A percentile compares a stretch with the other conserved stretches of the same genome.
Conservation (phyloP, 23 tunicate species). For the Pegea sp. region DNA sequence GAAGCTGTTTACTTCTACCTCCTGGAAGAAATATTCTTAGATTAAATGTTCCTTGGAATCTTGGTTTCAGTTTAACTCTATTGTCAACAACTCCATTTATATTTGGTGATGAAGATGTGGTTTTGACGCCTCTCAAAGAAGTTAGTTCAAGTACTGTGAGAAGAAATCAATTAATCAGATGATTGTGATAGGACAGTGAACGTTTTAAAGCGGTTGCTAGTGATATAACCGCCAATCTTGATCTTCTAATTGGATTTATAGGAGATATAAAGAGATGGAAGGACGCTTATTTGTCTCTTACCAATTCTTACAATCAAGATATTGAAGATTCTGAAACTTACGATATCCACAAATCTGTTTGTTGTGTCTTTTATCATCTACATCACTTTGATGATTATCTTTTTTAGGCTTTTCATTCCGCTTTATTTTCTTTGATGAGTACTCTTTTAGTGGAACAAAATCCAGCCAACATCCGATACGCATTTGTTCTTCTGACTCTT, state of each 20-base stretch:
- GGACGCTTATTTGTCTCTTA: constrained; percentile 10
- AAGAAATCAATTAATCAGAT: too few species aligned
- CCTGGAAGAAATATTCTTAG: constrained; percentile 68
- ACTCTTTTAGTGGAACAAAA: too few species aligned
- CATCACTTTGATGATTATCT: too few species aligned
- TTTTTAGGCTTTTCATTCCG: background rate
- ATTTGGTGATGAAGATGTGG: constrained; percentile 73
- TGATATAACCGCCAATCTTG: constrained; percentile 15
- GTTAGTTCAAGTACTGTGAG: constrained; percentile 14
- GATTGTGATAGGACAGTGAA: constrained; percentile 26
- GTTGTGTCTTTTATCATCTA: constrained; percentile 1
- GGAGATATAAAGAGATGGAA: constrained; percentile 26
- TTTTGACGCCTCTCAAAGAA: constrained; percentile 48
- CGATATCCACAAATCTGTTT: constrained; percentile 12
- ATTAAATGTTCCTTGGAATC: constrained; percentile 26
- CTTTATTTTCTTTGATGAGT: background rate
- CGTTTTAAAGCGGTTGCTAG: constrained; percentile 39
- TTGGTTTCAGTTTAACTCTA: constrained; percentile 41
- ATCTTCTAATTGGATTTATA: constrained; percentile 26
- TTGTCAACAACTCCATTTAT: constrained; percentile 60
- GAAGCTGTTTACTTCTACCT: constrained; percentile 59
- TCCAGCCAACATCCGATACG: too few species aligned
- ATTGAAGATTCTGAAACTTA: constrained; percentile 5
- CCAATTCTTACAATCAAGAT: constrained; percentile 47
- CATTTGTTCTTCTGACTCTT: too few species aligned